Conservation (phyloP, 2,797 vertebrate species). For the Cyclura pinguis region DNA sequence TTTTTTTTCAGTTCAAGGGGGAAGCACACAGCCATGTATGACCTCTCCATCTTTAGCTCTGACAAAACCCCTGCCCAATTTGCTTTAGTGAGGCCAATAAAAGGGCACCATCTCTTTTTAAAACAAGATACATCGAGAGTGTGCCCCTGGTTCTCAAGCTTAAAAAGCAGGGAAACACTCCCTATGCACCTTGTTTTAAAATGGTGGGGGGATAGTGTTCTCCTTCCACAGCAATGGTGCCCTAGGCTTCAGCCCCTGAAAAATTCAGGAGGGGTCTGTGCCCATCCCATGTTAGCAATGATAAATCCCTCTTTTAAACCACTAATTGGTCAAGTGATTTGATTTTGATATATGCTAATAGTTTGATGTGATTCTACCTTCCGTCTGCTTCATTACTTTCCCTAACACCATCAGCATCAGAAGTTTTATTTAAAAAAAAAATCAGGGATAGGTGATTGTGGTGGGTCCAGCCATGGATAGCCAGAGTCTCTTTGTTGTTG, state of each 20-base stretch:
- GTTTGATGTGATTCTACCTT: neutral
- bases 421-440: neutral
- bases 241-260: too few relatives aligned
- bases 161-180: too few relatives aligned
- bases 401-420: neutral
- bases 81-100: neutral
- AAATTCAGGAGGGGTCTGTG: too few relatives aligned
- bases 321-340: neutral
- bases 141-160: neutral
- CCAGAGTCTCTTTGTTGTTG: too few relatives aligned
- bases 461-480: too few relatives aligned
- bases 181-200: too few relatives aligned
- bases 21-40: neutral
- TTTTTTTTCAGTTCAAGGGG: neutral
- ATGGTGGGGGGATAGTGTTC: too few relatives aligned
- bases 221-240: too few relatives aligned
- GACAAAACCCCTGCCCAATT: neutral
- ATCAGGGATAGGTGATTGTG: too few relatives aligned
- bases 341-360: neutral
- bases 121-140: neutral
- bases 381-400: too few relatives aligned
- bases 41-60: neutral
- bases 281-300: too few relatives aligned
- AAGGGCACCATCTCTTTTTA: neutral
- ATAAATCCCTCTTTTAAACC: neutral